Percentiles rank a stretch among this genome's conserved stretches.
Conservation (phyloP, 2,113 vertebrate species). For the Crotalus viridis region DNA sequence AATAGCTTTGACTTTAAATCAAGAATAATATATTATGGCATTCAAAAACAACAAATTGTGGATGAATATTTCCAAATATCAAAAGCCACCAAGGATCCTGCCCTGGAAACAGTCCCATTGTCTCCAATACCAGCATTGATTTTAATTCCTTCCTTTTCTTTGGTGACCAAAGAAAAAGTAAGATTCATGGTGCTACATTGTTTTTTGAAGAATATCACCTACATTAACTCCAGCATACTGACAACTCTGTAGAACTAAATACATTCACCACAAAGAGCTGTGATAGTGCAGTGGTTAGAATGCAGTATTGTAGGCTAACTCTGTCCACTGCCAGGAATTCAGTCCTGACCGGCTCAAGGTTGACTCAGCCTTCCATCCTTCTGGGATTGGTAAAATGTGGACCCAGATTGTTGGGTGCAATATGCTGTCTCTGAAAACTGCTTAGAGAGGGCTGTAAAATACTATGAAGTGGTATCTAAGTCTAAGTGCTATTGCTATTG, state of each 20-base stretch:
- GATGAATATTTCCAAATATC: background rate
- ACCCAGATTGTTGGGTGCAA: background rate
- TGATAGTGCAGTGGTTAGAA: background rate
- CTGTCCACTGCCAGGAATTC: background rate
- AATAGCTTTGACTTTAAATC: slow-evolving; percentile 29
- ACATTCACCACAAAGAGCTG: background rate
- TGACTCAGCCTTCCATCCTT: background rate
- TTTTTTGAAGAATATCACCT: background rate
- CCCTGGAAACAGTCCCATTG: background rate
- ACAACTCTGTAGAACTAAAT: background rate
- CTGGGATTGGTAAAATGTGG: background rate
- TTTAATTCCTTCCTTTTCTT: background rate
- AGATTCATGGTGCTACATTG: background rate
- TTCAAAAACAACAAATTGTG: slow-evolving; percentile 6
- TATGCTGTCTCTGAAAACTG: background rate
- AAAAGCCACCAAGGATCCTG: background rate
- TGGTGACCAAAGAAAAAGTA: background rate
- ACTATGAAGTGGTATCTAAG: background rate
- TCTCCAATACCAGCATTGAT: background rate
- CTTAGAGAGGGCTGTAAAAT: background rate
- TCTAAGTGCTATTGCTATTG: background rate
- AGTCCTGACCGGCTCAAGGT: background rate
- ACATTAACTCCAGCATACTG: background rate
- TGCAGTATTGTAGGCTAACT: background rate
- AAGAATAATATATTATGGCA: slow-evolving; percentile 20